phyloP scores from a whole-genome alignment of 2,888 invertebrate species.

The Mythimna pallens region DNA sequence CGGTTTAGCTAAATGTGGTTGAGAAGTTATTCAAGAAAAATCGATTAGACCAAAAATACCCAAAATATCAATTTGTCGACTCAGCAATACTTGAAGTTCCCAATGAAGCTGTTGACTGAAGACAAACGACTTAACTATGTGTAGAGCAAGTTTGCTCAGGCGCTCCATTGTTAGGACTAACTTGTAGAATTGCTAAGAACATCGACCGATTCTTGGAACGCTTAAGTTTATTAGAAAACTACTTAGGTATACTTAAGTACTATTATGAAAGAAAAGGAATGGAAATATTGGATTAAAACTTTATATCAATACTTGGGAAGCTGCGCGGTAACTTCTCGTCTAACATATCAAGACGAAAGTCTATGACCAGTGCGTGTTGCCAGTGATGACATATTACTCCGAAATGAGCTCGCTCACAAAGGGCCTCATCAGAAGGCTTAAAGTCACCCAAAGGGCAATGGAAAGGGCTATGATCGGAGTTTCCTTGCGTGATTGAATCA shows the following conservation, averaged over 20 bases:
- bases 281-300: too few species aligned
- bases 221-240: constrained; percentile 21
- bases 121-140: constrained; percentile 20
- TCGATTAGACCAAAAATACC: not conserved
- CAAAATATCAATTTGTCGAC: constrained; percentile 5
- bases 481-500: too few species aligned
- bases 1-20: too few species aligned
- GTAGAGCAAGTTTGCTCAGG: constrained; percentile 27
- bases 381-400: too few species aligned
- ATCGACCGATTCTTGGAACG: constrained; percentile 5
- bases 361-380: too few species aligned
- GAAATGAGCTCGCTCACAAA: too few species aligned
- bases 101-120: constrained; percentile 26
- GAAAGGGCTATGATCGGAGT: too few species aligned
- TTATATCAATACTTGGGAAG: too few species aligned
- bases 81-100: not conserved
- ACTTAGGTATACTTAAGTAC: not conserved
- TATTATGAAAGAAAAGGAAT: not conserved
- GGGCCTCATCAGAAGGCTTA: too few species aligned
- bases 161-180: constrained; percentile 42
- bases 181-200: constrained; percentile 12
- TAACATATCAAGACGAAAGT: too few species aligned
- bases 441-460: too few species aligned
- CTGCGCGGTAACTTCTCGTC: too few species aligned
- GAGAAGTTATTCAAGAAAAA: not conserved